Evolutionary conservation across 2,888 invertebrate species (phyloP), one percentile per base, ranked within the genome.

Genomic region (Calameuta idolon): DNA sequence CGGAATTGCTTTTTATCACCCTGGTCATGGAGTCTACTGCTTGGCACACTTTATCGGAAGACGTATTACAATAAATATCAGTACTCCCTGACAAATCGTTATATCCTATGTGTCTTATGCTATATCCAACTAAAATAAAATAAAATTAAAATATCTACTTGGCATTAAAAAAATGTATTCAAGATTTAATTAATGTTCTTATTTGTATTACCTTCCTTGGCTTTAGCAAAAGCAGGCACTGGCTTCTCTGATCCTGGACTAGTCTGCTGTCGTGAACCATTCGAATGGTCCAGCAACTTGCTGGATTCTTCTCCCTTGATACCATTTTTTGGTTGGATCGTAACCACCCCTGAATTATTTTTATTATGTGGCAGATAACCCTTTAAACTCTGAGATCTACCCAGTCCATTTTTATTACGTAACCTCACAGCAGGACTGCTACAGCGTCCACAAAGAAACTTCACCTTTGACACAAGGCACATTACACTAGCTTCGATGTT

Each of bases 401-500:
- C 83, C 9, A 90, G 73, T 1, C 86, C 83, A 74, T 87, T 91
- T 79, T 89, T 94, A 83, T 93, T 94, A 34, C 95, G 92, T 74
- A 95, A 86, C 77, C 95, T 92, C 12, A 95, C 94, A 5, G 95
- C 95, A 4, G 95, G 95, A 87, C 95, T 95, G 31, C 95, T 95
- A 86, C 95, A 95, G 73, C 95, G 93, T 1, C 95, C 95, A 88
- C 96, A 96, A 5, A 97, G 92, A 90, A 96, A 96, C 88, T 96
- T 96, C 0, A 96, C 95, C 92, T 97, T 97, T 85, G 96, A 96
- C 34, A 96, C 95, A 81, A 97, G 92, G 90, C 97, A 97, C 94
- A 97, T 96, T 11, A 97, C 95, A 87, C 96, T 96, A 0, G 97
- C 97, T 92, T 97, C 97, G 76, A 97, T 96, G 89, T 97, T 97